Evolutionary conservation across 2,888 invertebrate species (phyloP), one percentile per base, ranked within the genome.

Genomic region (Anodontia alba): DNA sequence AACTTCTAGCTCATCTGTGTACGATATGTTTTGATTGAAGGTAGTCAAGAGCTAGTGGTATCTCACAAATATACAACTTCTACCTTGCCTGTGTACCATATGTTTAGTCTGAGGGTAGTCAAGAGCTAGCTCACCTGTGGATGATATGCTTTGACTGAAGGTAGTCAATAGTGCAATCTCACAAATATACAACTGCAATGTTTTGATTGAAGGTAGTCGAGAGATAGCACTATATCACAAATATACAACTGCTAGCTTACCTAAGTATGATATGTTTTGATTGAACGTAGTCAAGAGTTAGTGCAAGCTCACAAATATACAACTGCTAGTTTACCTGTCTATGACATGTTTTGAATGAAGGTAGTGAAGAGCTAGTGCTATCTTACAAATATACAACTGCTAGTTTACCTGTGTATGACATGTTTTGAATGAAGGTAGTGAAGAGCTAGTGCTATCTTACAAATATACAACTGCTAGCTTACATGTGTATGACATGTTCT

Each of bases 81-180:
- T 38, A 8, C 7, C 49, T 49, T 93, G 96, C 96, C 97, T 96
- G 95, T 97, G 97, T 80, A 97, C 95, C 83, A 97, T 97, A 87
- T 95, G 95, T 91, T 96, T 96, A 72, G 95, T 95, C 93, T 96
- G 96, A 73, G 98, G 96, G 94, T 98, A 98, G 94, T 97, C 97
- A 90, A 98, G 95, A 12, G 97, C 97, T 84, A 97, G 46, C 15
- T 20, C 46, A 96, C 96, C 97, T 96, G 95, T 97, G 97, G 80
- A 97, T 95, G 83, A 98, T 97, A 87, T 95, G 95, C 91, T 96
- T 96, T 71, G 95, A 95, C 93, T 96, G 96, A 73, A 98, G 96
- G 94, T 98, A 98, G 94, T 97, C 97, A 90, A 98, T 95, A 97
- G 95, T 33, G 96, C 96, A 80, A 98, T 95, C 95, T 98, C 97